Evolutionary conservation across 53 echinoderm and acorn worm species (phyloP), one percentile per base, ranked within the genome.

Genomic region (Paracentrotus lividus): DNA sequence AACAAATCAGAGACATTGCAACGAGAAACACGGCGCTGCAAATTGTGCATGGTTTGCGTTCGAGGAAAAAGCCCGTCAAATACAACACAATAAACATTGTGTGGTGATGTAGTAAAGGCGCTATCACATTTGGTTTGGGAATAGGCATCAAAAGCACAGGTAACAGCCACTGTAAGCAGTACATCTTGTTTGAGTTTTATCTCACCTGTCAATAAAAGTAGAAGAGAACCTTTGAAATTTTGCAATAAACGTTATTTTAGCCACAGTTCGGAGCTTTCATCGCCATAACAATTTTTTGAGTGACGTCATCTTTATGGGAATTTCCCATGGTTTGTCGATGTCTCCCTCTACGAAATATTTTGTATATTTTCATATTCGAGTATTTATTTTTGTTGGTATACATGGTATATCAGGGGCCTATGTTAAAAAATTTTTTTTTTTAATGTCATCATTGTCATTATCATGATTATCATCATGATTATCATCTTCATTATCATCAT

Each of bases 11-110:
- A 1, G 86, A 88, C 38, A 97, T 76, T 10, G 99, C 99, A 24
- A 97, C 96, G n/a, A 96, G 86, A 64, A 99, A 99, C 26, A 99
- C 97, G 42, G 93, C 93, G 49, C 97, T 99, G 91, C 99, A 99
- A 84, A 99, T 99, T 0, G 99, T 97, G 87, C 99, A 99, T 9
- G 99, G 99, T 90, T 97, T 97, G 23, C 99, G 77, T 84, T 99
- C 99, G 33, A 99, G 87, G 45, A 97, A 97, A 93, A 99, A 99
- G 57, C 99, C 96, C 18, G 99, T 94, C 51, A 99, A 93, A 85
- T 99, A 99, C 92, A 99, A 94, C 68, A 96, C 93, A 64, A 99
- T 96, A 90, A 99, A 99, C 99, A 99, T 99, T n/a, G 95, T 97
- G 90, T 99, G 96, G 94, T 97, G 96, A 88, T 99, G 99, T 42